Evolutionary conservation across 1,140 invertebrate species (phyloP), one percentile per base, ranked within the genome.

Genomic region (Bombyx mandarina): DNA sequence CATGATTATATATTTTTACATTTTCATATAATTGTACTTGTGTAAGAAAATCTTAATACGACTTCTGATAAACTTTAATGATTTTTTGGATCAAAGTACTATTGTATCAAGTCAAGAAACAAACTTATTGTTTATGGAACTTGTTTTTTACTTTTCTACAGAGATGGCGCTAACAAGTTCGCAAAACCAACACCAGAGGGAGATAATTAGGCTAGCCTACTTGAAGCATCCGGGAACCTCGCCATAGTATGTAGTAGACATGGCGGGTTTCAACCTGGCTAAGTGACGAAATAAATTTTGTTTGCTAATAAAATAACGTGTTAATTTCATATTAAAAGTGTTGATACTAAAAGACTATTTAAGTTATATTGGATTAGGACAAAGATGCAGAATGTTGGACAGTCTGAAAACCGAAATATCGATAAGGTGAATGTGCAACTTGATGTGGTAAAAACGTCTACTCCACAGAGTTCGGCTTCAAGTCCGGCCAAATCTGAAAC

Each of bases 351-450:
- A 81, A 82, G 79, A 84, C 78, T 85, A 84, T 78, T 82, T 85
- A 82, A 84, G 82, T 84, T 87, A 86, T 89, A 90, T 90, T 90
- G 89, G 87, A 90, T 90, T 91, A 90, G 90, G 90, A 90, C 90
- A 92, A 94, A 94, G 90, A 95, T 95, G 94, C 94, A 95, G 93
- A 94, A 95, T 94, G 93, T 94, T 91, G 92, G 91, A 91, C 91
- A 93, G 91, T 91, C 92, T 90, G 93, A 94, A 91, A 93, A 91
- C 89, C 90, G 92, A 90, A 93, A 92, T 90, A 90, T 91, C 90
- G 92, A 93, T 89, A 93, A 92, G 92, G 86, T 88, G 86, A 88
- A 88, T 86, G 83, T 88, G 85, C 86, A 88, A 88, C 85, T 88
- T 82, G 85, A 88, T 88, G 83, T 88, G 84, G 84, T 88, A 86